Percentiles rank a stretch among this genome's conserved stretches.
Conservation (phyloP, 2,888 invertebrate genomes). For the Tuta absoluta region DNA sequence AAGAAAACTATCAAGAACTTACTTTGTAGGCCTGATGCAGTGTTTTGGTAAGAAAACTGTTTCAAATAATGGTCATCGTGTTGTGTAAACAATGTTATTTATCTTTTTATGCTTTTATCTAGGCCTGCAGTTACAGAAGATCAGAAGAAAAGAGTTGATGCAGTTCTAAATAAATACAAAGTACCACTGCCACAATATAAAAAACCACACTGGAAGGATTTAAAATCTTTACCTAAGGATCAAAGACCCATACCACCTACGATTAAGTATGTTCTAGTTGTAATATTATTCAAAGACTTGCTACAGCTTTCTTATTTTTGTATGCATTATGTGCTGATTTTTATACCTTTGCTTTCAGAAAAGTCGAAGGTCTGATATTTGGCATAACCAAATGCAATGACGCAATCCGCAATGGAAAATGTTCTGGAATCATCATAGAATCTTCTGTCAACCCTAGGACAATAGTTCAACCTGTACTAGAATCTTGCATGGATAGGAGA, state of each 20-base stretch:
- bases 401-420: slow-evolving; percentile 48
- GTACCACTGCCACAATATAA: slow-evolving; percentile 57
- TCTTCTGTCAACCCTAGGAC: slow-evolving; percentile 62
- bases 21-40: slow-evolving; percentile 65
- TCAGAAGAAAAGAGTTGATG: slow-evolving; percentile 46
- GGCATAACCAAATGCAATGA: slow-evolving; percentile 64
- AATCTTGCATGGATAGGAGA: slow-evolving; percentile 51
- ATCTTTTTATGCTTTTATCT: slow-evolving; percentile 28
- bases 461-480: slow-evolving; percentile 67
- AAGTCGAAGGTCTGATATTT: slow-evolving; percentile 62
- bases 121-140: slow-evolving; percentile 60
- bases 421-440: slow-evolving; percentile 68
- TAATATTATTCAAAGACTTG: background rate
- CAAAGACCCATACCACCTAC: slow-evolving; percentile 62
- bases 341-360: slow-evolving; percentile 49
- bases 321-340: background rate
- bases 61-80: background rate
- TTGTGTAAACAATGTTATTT: background rate
- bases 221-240: slow-evolving; percentile 65
- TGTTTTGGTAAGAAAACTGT: slow-evolving; percentile 56
- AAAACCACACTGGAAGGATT: slow-evolving; percentile 66
- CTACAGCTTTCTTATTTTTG: background rate
- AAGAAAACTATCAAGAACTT: slow-evolving; percentile 74
- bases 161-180: slow-evolving; percentile 49
- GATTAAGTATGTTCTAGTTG: slow-evolving; percentile 50